A percentile compares a stretch with the other conserved stretches of the same genome.
Conservation (phyloP, 1,140 invertebrate genomes). For the Leucophenga varia region DNA sequence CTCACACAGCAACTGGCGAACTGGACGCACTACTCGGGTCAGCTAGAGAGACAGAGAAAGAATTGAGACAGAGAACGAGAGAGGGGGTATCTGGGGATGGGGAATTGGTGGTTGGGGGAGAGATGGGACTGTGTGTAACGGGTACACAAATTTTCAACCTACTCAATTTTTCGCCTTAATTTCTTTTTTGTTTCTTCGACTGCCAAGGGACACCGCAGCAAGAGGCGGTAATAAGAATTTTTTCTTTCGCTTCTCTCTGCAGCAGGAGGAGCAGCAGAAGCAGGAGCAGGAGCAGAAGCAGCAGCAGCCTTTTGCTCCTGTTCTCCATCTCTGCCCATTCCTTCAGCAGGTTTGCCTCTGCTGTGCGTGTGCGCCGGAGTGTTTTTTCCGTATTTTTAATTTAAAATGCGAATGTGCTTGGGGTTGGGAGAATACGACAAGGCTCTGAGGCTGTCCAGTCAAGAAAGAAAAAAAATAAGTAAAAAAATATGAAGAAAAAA, state of each 20-base stretch:
- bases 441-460: constrained; percentile 15
- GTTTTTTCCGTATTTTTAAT: constrained; percentile 53
- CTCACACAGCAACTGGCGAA: constrained; percentile 33
- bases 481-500: constrained; percentile 4
- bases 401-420: constrained; percentile 42
- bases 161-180: constrained; percentile 53
- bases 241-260: constrained; percentile 38
- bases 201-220: constrained; percentile 21
- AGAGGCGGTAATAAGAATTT: constrained; percentile 51
- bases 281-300: too few relatives aligned
- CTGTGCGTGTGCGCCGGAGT: constrained; percentile 45
- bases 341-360: constrained; percentile 1
- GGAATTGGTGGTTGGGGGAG: neutral
- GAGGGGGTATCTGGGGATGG: neutral
- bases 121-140: constrained; percentile 15
- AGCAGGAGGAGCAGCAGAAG: too few relatives aligned
- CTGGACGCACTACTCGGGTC: constrained; percentile 21
- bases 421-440: constrained; percentile 15
- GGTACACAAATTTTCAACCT: constrained; percentile 51
- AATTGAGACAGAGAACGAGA: too few relatives aligned
- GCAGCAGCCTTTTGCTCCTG: too few relatives aligned
- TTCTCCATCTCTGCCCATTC: neutral
- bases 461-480: neutral
- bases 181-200: constrained; percentile 39
- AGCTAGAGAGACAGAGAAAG: constrained; percentile 16